Conservation (phyloP, 1,140 invertebrate species). For the Homarus americanus region DNA sequence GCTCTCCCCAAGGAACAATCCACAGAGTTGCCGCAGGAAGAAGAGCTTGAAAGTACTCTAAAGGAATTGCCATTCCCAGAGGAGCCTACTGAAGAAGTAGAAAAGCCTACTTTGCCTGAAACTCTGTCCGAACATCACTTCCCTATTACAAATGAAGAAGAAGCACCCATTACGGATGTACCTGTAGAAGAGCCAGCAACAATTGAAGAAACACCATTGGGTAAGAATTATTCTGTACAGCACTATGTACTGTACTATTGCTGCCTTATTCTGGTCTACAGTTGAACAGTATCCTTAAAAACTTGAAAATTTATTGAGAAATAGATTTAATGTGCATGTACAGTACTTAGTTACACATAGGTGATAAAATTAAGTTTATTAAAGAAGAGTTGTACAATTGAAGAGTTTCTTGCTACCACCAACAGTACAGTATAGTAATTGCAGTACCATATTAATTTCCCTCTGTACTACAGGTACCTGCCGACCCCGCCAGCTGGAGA, state of each 20-base stretch:
- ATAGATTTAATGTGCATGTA: no score
- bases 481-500: slow-evolving; percentile 40
- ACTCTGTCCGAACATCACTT: neutral
- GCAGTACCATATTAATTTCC: no score
- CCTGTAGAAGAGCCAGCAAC: neutral
- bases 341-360: no score
- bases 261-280: no score
- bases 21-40: neutral
- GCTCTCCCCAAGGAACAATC: neutral
- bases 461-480: slow-evolving; percentile 1
- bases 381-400: no score
- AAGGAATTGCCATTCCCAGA: slow-evolving; percentile 23
- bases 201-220: slow-evolving; percentile 5
- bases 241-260: no score
- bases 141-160: neutral
- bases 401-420: no score
- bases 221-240: neutral
- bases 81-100: neutral
- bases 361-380: no score
- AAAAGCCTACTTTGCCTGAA: neutral
- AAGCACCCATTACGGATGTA: neutral
- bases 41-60: neutral
- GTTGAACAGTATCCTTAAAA: no score
- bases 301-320: no score
- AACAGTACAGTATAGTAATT: no score